Evolutionary conservation across 2,888 invertebrate genomes (phyloP).

Genomic region (Ferrisia virgata): DNA sequence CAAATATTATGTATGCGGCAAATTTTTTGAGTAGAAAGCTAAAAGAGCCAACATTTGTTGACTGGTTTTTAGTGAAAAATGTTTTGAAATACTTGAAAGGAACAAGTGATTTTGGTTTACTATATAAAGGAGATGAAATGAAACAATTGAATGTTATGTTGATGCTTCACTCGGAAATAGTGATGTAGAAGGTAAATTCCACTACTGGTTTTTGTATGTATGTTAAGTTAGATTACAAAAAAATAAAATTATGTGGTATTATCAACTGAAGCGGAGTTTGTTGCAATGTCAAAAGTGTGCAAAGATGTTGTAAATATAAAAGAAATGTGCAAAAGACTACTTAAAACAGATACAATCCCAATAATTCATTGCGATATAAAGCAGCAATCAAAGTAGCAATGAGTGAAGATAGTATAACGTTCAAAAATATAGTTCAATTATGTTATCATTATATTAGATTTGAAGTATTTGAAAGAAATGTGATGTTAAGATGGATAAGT

Average conservation of each 20-base stretch:
- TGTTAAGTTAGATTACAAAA: neutral
- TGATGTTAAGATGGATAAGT: no score
- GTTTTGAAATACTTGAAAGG: neutral
- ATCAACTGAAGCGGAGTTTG: neutral
- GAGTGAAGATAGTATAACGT: no score
- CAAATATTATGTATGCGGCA: neutral
- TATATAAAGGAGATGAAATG: no score
- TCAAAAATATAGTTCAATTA: no score
- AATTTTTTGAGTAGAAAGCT: neutral
- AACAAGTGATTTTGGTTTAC: neutral
- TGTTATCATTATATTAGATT: no score
- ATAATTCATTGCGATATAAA: neutral
- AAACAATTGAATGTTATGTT: neutral
- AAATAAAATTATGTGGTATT: neutral
- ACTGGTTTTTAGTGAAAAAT: neutral
- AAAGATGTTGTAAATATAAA: no score
- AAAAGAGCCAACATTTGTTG: neutral
- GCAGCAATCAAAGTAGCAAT: neutral
- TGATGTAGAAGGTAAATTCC: conserved; percentile 15
- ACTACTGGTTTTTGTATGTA: neutral
- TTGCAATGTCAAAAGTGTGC: no score
- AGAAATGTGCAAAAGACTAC: no score
- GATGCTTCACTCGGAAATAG: conserved; percentile 21
- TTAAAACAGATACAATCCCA: neutral
- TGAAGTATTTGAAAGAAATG: no score